Conservation (phyloP, 2,113 vertebrate genomes). For the Strigops habroptila region DNA sequence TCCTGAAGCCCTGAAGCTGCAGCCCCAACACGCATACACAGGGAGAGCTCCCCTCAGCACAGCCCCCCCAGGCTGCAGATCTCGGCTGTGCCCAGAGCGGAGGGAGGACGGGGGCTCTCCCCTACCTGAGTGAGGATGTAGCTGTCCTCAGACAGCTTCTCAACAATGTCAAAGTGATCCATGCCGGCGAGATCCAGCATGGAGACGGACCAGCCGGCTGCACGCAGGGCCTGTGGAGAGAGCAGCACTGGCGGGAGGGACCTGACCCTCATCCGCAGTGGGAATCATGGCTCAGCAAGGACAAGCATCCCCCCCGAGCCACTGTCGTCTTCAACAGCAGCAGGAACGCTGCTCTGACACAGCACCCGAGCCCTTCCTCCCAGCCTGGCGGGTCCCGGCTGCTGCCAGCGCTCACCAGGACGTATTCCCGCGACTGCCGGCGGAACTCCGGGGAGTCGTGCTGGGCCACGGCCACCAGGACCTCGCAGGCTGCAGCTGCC, state of each 20-base stretch:
- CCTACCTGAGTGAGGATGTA: conserved; percentile 70
- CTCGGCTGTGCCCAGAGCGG: accelerated
- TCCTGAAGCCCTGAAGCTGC: not conserved
- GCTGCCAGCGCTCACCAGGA: conserved; percentile 69
- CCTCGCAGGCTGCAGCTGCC: conserved; percentile 46
- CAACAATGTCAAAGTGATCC: conserved; percentile 78
- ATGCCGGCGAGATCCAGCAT: conserved; percentile 35
- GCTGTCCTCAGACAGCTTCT: conserved; percentile 63
- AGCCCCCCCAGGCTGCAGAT: not conserved
- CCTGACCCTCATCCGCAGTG: not conserved
- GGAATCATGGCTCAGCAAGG: not conserved
- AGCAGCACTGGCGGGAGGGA: accelerated
- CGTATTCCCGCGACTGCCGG: conserved; percentile 83
- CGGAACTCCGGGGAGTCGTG: conserved; percentile 88
- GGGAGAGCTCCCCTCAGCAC: not conserved
- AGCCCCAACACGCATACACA: accelerated
- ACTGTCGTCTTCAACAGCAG: not conserved
- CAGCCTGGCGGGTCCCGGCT: not conserved
- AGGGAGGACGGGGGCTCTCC: too few relatives aligned
- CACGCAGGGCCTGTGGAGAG: conserved; percentile 10
- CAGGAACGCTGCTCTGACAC: not conserved
- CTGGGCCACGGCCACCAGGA: conserved; percentile 82
- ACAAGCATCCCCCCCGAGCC: accelerated
- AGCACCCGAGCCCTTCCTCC: not conserved
- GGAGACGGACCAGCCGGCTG: conserved; percentile 34